Evolutionary conservation across 2,888 invertebrate genomes (phyloP).

Genomic region (Melanostoma scalare): DNA sequence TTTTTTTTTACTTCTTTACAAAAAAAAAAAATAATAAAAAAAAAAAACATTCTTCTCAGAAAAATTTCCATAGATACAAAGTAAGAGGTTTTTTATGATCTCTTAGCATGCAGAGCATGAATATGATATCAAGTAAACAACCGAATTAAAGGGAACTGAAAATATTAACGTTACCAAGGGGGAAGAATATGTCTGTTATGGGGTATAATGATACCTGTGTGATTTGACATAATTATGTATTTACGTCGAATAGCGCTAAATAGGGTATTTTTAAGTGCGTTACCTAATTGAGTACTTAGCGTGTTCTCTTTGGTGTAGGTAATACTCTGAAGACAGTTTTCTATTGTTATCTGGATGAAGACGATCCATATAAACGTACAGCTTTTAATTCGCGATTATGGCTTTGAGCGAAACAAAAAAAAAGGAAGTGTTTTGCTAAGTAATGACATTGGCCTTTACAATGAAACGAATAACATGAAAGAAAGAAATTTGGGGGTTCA

Average conservation of each 20-base stretch:
- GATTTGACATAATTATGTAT: slow-evolving; percentile 72
- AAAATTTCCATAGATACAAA: slow-evolving; percentile 19
- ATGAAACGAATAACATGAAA: no score
- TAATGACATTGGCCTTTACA: no score
- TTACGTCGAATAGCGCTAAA: slow-evolving; percentile 64
- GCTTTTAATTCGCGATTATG: no score
- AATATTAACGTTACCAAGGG: slow-evolving; percentile 31
- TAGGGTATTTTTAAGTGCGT: slow-evolving; percentile 61
- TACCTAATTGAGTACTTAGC: slow-evolving; percentile 68
- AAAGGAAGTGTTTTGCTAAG: no score
- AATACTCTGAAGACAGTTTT: not conserved
- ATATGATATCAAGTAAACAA: slow-evolving; percentile 71
- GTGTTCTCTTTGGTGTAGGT: slow-evolving; percentile 31
- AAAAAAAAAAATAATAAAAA: not conserved
- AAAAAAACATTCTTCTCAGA: slow-evolving; percentile 18
- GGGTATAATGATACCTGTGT: slow-evolving; percentile 70
- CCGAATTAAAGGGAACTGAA: slow-evolving; percentile 42
- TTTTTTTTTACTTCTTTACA: not conserved
- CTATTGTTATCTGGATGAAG: not conserved
- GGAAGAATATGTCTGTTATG: slow-evolving; percentile 43
- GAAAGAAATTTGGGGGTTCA: no score
- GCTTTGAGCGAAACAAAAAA: no score
- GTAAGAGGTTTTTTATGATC: slow-evolving; percentile 64
- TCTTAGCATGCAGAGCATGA: slow-evolving; percentile 72
- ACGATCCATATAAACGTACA: not conserved